Evolutionary conservation across 2,113 vertebrate species (phyloP).

Genomic region (Thunnus thynnus): DNA sequence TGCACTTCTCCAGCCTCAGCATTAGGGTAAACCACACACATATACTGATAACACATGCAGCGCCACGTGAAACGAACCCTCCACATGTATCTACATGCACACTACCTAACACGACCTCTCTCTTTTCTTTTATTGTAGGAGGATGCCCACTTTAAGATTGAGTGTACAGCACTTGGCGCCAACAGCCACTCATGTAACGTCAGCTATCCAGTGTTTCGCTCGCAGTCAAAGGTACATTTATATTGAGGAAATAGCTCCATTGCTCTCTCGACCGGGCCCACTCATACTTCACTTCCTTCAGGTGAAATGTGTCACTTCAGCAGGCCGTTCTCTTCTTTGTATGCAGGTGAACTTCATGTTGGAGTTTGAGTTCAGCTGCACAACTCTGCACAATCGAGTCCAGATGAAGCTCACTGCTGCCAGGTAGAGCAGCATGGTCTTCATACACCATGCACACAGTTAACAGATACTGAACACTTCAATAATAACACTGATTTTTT

Average conservation of each 20-base stretch:
- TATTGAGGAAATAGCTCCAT: neutral
- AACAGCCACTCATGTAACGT: conserved; percentile 89
- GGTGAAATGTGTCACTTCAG: conserved; percentile 40
- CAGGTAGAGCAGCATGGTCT: conserved; percentile 82
- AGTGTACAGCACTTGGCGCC: conserved; percentile 83
- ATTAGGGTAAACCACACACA: conserved; percentile 83
- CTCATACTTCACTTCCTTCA: conserved; percentile 35
- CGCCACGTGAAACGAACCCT: neutral
- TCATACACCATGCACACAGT: too few species aligned
- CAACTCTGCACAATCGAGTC: conserved; percentile 85
- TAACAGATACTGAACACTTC: neutral
- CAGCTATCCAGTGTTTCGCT: conserved; percentile 91
- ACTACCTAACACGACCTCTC: neutral
- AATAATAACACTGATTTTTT: neutral
- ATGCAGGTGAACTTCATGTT: conserved; percentile 90
- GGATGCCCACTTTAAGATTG: conserved; percentile 87
- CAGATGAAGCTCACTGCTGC: conserved; percentile 86
- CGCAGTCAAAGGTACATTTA: conserved; percentile 87
- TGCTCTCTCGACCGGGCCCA: conserved; percentile 17
- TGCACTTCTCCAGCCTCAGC: conserved; percentile 92
- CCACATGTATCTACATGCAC: neutral
- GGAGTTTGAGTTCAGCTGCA: conserved; percentile 96
- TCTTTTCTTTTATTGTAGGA: conserved; percentile 80
- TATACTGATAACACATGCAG: neutral
- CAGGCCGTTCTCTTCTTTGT: conserved; percentile 13